These are phyloP conservation scores for Pecten maximus DNA, from an alignment of 2,888 invertebrate species.

Conservation along the genomic window DNA sequence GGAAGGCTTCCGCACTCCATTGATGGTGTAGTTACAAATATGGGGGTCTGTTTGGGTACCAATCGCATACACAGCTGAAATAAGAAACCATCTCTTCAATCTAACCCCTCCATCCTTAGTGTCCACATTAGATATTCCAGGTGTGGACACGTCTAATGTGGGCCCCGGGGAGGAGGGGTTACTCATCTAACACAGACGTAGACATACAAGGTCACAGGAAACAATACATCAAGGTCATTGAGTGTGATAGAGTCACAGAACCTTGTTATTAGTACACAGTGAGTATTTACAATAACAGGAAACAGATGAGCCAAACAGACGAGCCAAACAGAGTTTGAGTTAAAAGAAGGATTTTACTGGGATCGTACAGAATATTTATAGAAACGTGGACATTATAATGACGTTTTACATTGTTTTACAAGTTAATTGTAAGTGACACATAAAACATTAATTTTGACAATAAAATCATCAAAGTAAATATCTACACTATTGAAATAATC, in stretches of 20 bases:
- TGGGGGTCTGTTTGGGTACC: slow-evolving; percentile 93
- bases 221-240: background rate
- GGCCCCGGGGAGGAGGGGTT: slow-evolving; percentile 15
- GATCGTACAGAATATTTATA: too few relatives aligned
- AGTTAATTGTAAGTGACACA: too few relatives aligned
- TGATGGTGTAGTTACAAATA: slow-evolving; percentile 92
- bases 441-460: background rate
- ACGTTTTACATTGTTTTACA: too few relatives aligned
- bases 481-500: too few relatives aligned
- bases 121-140: slow-evolving; percentile 11
- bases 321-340: too few relatives aligned
- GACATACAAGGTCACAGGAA: background rate
- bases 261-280: too few relatives aligned
- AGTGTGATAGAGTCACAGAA: background rate
- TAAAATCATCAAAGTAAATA: background rate
- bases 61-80: slow-evolving; percentile 90
- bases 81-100: slow-evolving; percentile 19
- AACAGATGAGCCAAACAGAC: too few relatives aligned
- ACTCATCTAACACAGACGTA: background rate
- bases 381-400: too few relatives aligned
- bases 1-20: slow-evolving; percentile 87
- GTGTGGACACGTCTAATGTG: slow-evolving; percentile 2
- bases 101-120: slow-evolving; percentile 20
- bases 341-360: too few relatives aligned
- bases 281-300: too few relatives aligned